Evolutionary conservation across 2,888 invertebrate genomes (phyloP).

Genomic region (Ophioninae sp.): DNA sequence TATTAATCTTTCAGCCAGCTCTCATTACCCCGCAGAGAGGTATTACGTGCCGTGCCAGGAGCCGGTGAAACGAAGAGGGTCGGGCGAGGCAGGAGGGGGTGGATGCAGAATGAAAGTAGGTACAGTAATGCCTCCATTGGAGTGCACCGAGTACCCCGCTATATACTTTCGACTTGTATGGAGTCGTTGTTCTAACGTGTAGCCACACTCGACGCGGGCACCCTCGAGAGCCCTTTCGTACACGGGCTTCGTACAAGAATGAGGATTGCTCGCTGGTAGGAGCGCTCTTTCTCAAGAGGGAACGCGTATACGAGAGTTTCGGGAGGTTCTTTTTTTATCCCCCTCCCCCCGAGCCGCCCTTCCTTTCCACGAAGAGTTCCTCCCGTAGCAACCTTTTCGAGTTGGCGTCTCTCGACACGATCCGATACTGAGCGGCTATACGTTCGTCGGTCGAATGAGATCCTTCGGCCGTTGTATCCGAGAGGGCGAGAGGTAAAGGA

Average conservation of each 20-base stretch:
- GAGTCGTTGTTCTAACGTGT: constrained; percentile 71
- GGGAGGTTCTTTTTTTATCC: constrained; percentile 33
- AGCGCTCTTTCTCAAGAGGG: constrained; percentile 51
- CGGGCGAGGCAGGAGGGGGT: neutral
- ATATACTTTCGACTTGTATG: constrained; percentile 66
- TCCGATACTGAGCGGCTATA: constrained; percentile 18
- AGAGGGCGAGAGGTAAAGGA: constrained; percentile 28
- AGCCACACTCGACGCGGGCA: constrained; percentile 55
- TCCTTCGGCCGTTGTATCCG: constrained; percentile 30
- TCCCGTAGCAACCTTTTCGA: constrained; percentile 29
- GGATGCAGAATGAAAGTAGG: constrained; percentile 32
- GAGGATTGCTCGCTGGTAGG: constrained; percentile 54
- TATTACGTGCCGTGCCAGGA: constrained; percentile 6
- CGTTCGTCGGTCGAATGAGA: neutral
- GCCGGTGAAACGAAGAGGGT: neutral
- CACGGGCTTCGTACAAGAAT: constrained; percentile 55
- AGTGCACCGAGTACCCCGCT: constrained; percentile 62
- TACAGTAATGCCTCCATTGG: constrained; percentile 48
- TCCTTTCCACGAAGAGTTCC: no score
- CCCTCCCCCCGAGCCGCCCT: constrained; percentile 21
- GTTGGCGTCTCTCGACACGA: constrained; percentile 32
- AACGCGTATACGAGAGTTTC: constrained; percentile 54
- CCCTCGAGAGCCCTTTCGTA: constrained; percentile 59
- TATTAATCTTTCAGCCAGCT: neutral
- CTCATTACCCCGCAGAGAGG: constrained; percentile 1